A percentile compares a stretch with the other conserved stretches of the same genome.
Evolutionary conservation across 2,797 vertebrate genomes (phyloP).

Genomic region (Sebastes miniatus): DNA sequence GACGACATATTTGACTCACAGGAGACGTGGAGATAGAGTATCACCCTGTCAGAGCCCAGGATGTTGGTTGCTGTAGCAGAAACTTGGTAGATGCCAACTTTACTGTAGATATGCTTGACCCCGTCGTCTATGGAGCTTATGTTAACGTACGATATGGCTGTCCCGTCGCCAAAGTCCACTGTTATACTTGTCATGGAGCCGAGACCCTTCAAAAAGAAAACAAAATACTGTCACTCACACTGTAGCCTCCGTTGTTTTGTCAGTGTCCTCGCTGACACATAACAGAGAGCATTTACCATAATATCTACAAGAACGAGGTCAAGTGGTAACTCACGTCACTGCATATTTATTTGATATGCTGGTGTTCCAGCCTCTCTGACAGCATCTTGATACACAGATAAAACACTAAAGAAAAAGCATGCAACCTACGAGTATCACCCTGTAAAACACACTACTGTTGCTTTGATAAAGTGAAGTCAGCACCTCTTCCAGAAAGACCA

Average conservation of each 20-base stretch:
- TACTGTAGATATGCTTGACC: slow-evolving; percentile 89
- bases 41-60: slow-evolving; percentile 82
- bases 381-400: slow-evolving; percentile 30
- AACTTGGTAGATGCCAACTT: slow-evolving; percentile 92
- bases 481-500: slow-evolving; percentile 93
- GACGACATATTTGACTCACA: slow-evolving; percentile 76
- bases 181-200: slow-evolving; percentile 90
- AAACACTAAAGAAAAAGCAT: slow-evolving; percentile 18
- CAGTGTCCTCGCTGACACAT: slow-evolving; percentile 20
- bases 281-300: slow-evolving; percentile 33
- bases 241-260: background rate
- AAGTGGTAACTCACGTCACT: slow-evolving; percentile 42
- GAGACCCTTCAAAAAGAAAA: slow-evolving; percentile 82
- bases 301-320: slow-evolving; percentile 42
- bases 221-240: slow-evolving; percentile 44
- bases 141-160: slow-evolving; percentile 89
- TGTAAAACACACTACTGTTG: background rate
- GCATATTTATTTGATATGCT: slow-evolving; percentile 48
- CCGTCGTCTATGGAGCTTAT: slow-evolving; percentile 92
- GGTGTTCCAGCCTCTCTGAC: slow-evolving; percentile 21
- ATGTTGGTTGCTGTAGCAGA: slow-evolving; percentile 86
- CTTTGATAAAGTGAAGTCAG: slow-evolving; percentile 29
- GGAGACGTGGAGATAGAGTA: slow-evolving; percentile 90
- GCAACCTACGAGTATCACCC: background rate
- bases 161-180: slow-evolving; percentile 94